Percentiles rank a stretch among this genome's conserved stretches.
Evolutionary conservation across 2,888 invertebrate genomes (phyloP).

Genomic region (Epinotia nisella): DNA sequence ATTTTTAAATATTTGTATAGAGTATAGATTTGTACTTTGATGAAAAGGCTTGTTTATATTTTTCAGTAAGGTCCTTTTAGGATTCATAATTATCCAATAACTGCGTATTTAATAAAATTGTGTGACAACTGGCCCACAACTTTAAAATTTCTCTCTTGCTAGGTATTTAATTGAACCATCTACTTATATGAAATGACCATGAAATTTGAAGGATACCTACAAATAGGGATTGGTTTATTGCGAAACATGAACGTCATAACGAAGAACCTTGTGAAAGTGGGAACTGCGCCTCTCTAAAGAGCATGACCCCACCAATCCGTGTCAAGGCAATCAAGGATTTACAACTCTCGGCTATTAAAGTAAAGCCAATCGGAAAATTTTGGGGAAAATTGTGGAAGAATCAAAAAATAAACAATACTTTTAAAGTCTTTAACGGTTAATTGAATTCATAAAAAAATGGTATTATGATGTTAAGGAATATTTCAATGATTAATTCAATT

Average conservation of each 20-base stretch:
- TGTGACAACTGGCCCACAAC: too few relatives aligned
- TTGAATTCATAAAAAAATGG: too few relatives aligned
- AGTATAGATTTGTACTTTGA: too few relatives aligned
- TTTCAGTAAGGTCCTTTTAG: too few relatives aligned
- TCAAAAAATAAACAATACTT: not conserved
- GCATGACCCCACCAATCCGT: conserved; percentile 69
- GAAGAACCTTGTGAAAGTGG: conserved; percentile 62
- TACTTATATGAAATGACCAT: not conserved
- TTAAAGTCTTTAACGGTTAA: not conserved
- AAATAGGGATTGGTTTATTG: conserved; percentile 13
- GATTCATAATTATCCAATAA: too few relatives aligned
- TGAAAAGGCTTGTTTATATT: too few relatives aligned
- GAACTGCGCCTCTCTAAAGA: conserved; percentile 61
- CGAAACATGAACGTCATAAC: conserved; percentile 32
- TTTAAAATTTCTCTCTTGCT: too few relatives aligned
- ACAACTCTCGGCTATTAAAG: conserved; percentile 60
- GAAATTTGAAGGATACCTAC: conserved; percentile 6
- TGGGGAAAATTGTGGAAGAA: not conserved
- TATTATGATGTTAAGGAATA: too few relatives aligned
- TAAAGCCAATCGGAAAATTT: conserved; percentile 46
- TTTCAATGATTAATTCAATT: too few relatives aligned
- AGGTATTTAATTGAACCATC: too few relatives aligned
- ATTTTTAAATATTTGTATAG: too few relatives aligned
- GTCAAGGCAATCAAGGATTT: conserved; percentile 81
- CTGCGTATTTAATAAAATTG: too few relatives aligned